Base-by-base conservation (phyloP, 2,797 vertebrate species). In the Spondyliosoma cantharus region DNA sequence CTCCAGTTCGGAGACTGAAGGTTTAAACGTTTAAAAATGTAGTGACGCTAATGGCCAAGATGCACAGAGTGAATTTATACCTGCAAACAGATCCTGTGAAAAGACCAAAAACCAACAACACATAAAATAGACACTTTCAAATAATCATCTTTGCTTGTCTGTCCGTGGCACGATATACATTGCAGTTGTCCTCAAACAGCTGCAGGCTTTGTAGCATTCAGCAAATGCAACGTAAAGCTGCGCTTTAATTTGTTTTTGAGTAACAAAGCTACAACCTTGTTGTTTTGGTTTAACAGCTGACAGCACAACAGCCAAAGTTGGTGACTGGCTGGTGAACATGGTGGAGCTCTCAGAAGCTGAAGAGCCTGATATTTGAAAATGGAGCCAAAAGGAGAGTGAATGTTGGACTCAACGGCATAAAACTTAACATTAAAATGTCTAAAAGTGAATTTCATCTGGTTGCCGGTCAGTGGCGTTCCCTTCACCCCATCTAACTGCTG, bases 1-100 rank as follows among this genome's bases (percentile, higher is more conserved):
- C 46, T 62, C 3, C 5, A 27, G 22, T 37, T 1, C 3, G 7
- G 11, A 32, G 37, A 37, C 9, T 17, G 15, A 59, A 46, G 8
- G 53, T 68, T 29, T 32, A 27, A 77, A 71, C 6, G 12, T 60
- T 54, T 24, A 3, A 64, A 15, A 15, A 50, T 52, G 11, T 20
- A 57, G 1, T 45, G 19, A 60, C 22, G 29, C 15, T 1, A 53
- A 29, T 11, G 3, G 29, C 65, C 29, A 24, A 12, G 45, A 12
- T n/a, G 4, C 11, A 9, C 20, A 2, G 37, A 6, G 17, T 58
- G 42, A 25, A 6, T 42, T 50, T 58, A 15, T 52, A 37, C 50
- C 32, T 68, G 6, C 45, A 68, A 62, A 70, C 7, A n/a, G 54
- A 73, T 20, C 3, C 3, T 29, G 22, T 43, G 29, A 63, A 64